phyloP scores from a whole-genome alignment of 2,797 vertebrate species.

The Rallus crepitans region DNA sequence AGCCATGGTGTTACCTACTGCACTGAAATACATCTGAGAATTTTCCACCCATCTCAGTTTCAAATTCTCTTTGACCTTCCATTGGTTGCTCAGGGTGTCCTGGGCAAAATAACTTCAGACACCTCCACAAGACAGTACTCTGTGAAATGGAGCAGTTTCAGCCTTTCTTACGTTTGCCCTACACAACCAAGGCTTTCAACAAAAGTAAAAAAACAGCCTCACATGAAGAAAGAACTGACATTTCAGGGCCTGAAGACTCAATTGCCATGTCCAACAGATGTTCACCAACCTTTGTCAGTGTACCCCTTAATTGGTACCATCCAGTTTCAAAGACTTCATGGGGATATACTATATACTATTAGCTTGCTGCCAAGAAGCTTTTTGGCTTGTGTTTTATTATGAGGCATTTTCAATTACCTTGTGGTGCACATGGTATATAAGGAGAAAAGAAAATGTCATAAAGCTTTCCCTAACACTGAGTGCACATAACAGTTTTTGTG shows the following conservation, averaged over 20 bases:
- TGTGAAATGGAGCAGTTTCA: neutral
- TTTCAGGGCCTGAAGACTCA: neutral
- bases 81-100: neutral
- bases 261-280: neutral
- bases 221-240: neutral
- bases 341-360: neutral
- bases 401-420: neutral
- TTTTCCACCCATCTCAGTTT: neutral
- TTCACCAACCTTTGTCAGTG: neutral
- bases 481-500: neutral
- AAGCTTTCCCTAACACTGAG: neutral
- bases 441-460: neutral
- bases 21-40: neutral
- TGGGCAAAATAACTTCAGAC: neutral
- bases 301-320: neutral
- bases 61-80: neutral
- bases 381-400: neutral
- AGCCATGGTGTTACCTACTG: neutral
- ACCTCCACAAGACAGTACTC: neutral
- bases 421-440: neutral
- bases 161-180: neutral
- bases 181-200: neutral
- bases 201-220: neutral
- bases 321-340: neutral
- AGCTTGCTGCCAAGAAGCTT: neutral